Base-by-base conservation (phyloP, 2,113 vertebrate genomes). In the Lamprologus speciosus region DNA sequence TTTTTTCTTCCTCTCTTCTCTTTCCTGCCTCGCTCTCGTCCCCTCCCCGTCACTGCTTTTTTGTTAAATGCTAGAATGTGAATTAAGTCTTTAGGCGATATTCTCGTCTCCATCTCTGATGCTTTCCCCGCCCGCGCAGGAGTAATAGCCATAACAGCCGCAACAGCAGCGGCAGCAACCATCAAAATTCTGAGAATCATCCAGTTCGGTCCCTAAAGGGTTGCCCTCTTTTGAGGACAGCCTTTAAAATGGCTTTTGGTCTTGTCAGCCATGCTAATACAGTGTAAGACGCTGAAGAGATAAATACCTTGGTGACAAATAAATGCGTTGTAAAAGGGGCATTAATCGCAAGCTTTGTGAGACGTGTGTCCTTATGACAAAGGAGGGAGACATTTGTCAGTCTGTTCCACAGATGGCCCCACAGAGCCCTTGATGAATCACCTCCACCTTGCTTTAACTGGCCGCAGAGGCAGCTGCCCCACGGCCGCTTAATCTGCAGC, bases 311-410 rank as follows among this genome's bases (percentile, higher is more conserved):
- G 90, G 90, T 96, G 96, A 96, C 96, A 96, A 97, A 96, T 97
- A 96, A 96, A 96, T 85, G 95, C 90, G 95, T 92, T 86, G 94
- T 92, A 93, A 95, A 96, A 88, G 89, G 83, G 81, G 81, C 93
- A 96, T 96, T 96, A 94, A 97, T 97, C 94, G 94, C 85, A 90
- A 84, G 65, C 86, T 94, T 96, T 96, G 95, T 95, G 94, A 90
- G 96, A 96, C 95, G 94, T 92, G 92, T 96, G 96, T 96, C 96
- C 96, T 97, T 96, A 96, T 96, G 96, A 97, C 95, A 96, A 96
- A 96, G 91, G 94, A 96, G 95, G 95, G 96, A 94, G 93, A 95
- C 95, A 96, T 97, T 96, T 94, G 96, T 97, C 97, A 97, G 95
- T 95, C 95, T 96, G 92, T 95, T 89, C 93, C 92, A 89, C 96